These are phyloP conservation scores for Darevskia nairensis DNA, from an alignment of 2,797 vertebrate species.

Conservation along the genomic window DNA sequence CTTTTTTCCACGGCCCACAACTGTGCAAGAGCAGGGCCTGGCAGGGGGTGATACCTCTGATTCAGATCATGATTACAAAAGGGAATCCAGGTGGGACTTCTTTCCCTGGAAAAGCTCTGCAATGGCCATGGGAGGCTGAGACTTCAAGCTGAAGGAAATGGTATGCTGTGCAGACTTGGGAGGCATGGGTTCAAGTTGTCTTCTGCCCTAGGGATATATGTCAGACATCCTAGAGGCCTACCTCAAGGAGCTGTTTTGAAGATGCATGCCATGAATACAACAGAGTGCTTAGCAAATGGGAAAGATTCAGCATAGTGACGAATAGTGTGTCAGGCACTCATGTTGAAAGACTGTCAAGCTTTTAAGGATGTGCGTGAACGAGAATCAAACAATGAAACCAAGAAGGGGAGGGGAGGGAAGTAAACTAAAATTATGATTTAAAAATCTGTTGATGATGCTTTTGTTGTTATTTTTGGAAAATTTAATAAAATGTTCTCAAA, in stretches of 20 bases:
- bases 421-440: too few species aligned
- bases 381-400: too few species aligned
- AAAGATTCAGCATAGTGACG: neutral
- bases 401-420: too few species aligned
- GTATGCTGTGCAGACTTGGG: neutral
- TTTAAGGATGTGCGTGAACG: too few species aligned
- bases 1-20: neutral
- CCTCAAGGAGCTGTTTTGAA: neutral
- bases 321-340: neutral
- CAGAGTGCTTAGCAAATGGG: neutral
- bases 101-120: neutral
- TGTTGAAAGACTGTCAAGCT: neutral
- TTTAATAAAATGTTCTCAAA: too few species aligned
- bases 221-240: neutral
- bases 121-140: neutral
- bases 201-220: neutral
- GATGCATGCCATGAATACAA: neutral
- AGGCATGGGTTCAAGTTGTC: neutral
- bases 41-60: neutral
- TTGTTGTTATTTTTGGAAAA: too few species aligned
- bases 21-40: too few species aligned
- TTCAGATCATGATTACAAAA: neutral
- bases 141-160: neutral
- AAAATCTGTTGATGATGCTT: too few species aligned
- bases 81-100: neutral